A percentile compares a stretch with the other conserved stretches of the same genome.
phyloP scores from a whole-genome alignment of 2,888 invertebrate species.

The Pammene fasciana region DNA sequence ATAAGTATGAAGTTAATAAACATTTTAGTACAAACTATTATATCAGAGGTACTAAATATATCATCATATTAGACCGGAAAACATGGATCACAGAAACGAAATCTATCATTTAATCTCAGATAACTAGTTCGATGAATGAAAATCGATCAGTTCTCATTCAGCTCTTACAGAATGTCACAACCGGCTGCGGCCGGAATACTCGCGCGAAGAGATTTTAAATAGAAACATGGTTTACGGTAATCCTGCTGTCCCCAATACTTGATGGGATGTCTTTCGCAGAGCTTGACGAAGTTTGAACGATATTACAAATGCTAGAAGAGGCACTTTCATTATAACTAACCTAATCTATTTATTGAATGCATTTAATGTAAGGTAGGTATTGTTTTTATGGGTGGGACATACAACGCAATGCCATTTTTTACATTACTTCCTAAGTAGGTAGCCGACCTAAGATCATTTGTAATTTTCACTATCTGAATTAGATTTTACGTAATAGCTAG shows the following conservation, averaged over 20 bases:
- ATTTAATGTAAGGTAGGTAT: no score
- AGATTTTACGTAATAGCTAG: no score
- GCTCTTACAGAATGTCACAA: conserved; percentile 62
- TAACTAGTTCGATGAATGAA: conserved; percentile 28
- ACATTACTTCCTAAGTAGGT: no score
- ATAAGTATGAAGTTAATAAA: no score
- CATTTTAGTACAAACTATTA: no score
- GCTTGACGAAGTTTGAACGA: conserved; percentile 53
- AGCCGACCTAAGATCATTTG: no score
- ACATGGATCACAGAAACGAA: conserved; percentile 9
- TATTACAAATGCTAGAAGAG: conserved; percentile 47
- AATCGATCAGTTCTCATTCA: conserved; percentile 33
- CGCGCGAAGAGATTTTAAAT: conserved; percentile 65
- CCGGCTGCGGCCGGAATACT: conserved; percentile 55
- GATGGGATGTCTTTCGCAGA: conserved; percentile 60
- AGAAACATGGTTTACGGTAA: conserved; percentile 72
- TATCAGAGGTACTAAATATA: neutral
- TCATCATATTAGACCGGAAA: no score
- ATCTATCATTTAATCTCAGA: conserved; percentile 30
- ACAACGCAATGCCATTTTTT: no score
- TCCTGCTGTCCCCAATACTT: conserved; percentile 61
- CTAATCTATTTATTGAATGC: no score
- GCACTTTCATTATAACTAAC: conserved; percentile 19
- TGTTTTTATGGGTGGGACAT: no score
- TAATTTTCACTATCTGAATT: no score